Evolutionary conservation across 1,140 invertebrate species (phyloP), one percentile per base, ranked within the genome.

Genomic region (Maniola jurtina): DNA sequence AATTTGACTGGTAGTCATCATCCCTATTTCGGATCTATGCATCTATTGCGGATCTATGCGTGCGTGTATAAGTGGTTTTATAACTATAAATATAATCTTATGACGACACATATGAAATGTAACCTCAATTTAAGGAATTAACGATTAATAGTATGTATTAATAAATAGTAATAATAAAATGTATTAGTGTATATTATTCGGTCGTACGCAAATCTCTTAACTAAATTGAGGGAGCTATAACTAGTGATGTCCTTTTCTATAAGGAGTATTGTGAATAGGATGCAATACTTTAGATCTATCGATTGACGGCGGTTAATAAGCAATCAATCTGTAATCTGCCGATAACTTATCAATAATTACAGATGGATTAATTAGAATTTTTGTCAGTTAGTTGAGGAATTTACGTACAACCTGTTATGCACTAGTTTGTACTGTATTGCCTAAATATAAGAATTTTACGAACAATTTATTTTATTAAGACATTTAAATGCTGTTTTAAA

Each of bases 111-210:
- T 66, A 66, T 66, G 64, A 66, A 50, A 34, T 59, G 34, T 73
- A 68, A 73, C 68, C 71, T 70, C 68, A 73, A 45, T 62, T 56
- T 64, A 68, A 25, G 65, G 64, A 73, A 73, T 73, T 73, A 64
- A 67, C 57, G 61, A 73, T 56, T 16, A 71, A 60, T 64, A 68
- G 4, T 25, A 25, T 2, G 25, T 25, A 25, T 1, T 25, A 25
- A 2, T 25, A 25, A 25, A 25, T n/a, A n/a, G n/a, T n/a, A 25
- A 25, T 25, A 38, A 3, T 38, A 45, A 8, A 13, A 45, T 45
- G 42, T 45, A 45, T 45, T 45, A 38, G 10, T 38, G 7, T 6
- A 2, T 38, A 38, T 38, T 25, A 25, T 25, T 25, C 25, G 25
- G 25, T 25, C 4, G 1, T 25, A 25, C 25, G 25, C 25, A 1